Evolutionary conservation across 1,140 invertebrate species (phyloP).

Genomic region (Drosophila quadrilineata): DNA sequence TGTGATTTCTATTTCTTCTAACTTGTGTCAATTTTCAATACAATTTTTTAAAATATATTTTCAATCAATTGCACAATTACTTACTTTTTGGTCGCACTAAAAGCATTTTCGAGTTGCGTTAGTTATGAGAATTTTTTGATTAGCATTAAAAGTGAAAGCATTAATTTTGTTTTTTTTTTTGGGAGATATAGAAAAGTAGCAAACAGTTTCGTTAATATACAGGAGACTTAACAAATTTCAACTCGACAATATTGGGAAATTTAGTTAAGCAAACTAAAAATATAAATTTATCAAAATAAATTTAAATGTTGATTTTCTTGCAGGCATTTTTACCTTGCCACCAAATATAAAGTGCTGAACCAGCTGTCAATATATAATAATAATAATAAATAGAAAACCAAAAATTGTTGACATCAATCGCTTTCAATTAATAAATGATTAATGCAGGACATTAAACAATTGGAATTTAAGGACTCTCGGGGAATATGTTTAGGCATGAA

Average conservation of each 20-base stretch:
- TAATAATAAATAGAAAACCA: not conserved
- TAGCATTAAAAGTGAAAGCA: conserved; percentile 31
- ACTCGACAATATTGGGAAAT: not conserved
- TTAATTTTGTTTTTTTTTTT: too few relatives aligned
- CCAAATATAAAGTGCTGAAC: conserved; percentile 66
- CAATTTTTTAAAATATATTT: too few relatives aligned
- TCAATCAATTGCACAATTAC: conserved; percentile 58
- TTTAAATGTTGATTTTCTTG: not conserved
- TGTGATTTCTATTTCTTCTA: too few relatives aligned
- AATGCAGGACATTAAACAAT: too few relatives aligned
- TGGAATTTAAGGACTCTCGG: too few relatives aligned
- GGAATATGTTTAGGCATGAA: too few relatives aligned
- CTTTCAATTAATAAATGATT: too few relatives aligned
- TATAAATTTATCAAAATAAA: not conserved
- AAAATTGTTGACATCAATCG: conserved; percentile 35
- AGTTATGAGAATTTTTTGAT: conserved; percentile 23
- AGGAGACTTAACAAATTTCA: not conserved
- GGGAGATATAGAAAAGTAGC: conserved; percentile 12
- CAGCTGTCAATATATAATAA: conserved; percentile 55
- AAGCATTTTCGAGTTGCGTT: conserved; percentile 34
- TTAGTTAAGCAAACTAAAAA: conserved; percentile 7
- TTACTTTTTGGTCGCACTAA: conserved; percentile 78
- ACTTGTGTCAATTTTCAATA: too few relatives aligned
- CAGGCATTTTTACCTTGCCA: conserved; percentile 73
- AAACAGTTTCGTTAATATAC: conserved; percentile 8